These are phyloP conservation scores for Gymnodraco acuticeps DNA, from an alignment of 2,797 vertebrate genomes.

Conservation along the genomic window DNA sequence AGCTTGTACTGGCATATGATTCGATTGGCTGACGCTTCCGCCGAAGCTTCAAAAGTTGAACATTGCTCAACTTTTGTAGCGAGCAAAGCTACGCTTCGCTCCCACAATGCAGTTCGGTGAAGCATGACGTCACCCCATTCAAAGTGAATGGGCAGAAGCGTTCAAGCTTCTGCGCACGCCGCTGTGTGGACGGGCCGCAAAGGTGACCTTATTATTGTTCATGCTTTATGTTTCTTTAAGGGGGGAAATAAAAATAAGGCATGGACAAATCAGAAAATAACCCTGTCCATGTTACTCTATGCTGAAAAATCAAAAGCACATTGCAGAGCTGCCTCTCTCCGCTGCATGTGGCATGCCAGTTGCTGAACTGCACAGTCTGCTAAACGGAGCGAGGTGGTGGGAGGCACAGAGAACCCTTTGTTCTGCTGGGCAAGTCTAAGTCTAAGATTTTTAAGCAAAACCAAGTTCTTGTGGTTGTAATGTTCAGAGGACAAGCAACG, in stretches of 20 bases:
- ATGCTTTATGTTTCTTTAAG: constrained; percentile 2
- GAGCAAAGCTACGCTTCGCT: too few species aligned
- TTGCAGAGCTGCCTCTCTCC: constrained; percentile 25
- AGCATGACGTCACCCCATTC: too few species aligned
- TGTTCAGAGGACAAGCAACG: constrained; percentile 13
- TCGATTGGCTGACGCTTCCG: too few species aligned
- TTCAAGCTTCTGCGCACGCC: too few species aligned
- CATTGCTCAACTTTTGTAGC: too few species aligned
- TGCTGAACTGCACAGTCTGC: constrained; percentile 51
- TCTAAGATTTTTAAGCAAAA: constrained; percentile 30
- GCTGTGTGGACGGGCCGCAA: not conserved
- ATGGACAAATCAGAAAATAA: constrained; percentile 15
- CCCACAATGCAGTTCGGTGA: too few species aligned
- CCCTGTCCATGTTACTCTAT: constrained; percentile 2
- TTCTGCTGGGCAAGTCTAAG: constrained; percentile 41
- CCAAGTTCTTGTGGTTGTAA: constrained; percentile 38
- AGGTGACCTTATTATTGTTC: not conserved
- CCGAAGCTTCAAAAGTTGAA: too few species aligned
- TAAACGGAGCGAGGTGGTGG: constrained; percentile 39
- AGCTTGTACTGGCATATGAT: too few species aligned
- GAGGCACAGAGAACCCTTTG: constrained; percentile 71
- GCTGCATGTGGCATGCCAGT: constrained; percentile 46
- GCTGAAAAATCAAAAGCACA: constrained; percentile 24
- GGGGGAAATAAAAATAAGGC: not conserved
- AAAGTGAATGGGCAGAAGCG: too few species aligned